Conservation (phyloP, 2,797 vertebrate genomes). For the Bovichtus variegatus region DNA sequence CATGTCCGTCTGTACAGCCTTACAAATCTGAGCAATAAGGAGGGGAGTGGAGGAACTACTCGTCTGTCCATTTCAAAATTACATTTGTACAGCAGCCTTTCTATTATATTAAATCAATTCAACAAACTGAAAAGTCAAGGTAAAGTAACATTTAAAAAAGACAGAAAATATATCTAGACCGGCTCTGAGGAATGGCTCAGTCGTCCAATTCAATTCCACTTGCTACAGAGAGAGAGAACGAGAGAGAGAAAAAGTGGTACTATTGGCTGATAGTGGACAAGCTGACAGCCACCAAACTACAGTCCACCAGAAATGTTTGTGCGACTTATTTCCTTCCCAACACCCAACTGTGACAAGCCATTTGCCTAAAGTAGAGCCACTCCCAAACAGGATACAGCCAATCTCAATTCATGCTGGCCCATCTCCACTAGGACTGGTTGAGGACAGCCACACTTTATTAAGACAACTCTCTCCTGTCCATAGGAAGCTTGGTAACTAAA, state of each 20-base stretch:
- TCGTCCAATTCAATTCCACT: slow-evolving; percentile 11
- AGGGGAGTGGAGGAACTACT: not conserved
- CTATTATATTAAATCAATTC: slow-evolving; percentile 4
- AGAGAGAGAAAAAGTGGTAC: slow-evolving; percentile 12
- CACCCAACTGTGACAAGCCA: slow-evolving; percentile 42
- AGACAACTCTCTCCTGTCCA: slow-evolving; percentile 22
- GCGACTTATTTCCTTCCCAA: slow-evolving; percentile 45
- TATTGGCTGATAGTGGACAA: slow-evolving; percentile 27
- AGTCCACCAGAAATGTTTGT: slow-evolving; percentile 26
- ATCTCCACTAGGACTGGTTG: slow-evolving; percentile 27
- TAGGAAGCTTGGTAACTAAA: slow-evolving; percentile 23
- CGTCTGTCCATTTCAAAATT: not conserved
- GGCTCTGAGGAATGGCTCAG: slow-evolving; percentile 3
- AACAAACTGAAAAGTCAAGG: slow-evolving; percentile 2
- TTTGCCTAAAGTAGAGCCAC: slow-evolving; percentile 45
- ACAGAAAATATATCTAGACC: not conserved
- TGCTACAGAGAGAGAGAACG: slow-evolving; percentile 15
- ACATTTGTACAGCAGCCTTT: slow-evolving; percentile 14
- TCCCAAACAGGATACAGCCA: slow-evolving; percentile 41
- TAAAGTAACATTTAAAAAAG: slow-evolving; percentile 13
- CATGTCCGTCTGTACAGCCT: not conserved
- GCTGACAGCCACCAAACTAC: slow-evolving; percentile 41
- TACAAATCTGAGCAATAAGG: not conserved
- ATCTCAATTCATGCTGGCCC: slow-evolving; percentile 38
- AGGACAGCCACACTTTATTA: slow-evolving; percentile 29